phyloP scores from a whole-genome alignment of 2,113 vertebrate genomes.

The Bungarus multicinctus region DNA sequence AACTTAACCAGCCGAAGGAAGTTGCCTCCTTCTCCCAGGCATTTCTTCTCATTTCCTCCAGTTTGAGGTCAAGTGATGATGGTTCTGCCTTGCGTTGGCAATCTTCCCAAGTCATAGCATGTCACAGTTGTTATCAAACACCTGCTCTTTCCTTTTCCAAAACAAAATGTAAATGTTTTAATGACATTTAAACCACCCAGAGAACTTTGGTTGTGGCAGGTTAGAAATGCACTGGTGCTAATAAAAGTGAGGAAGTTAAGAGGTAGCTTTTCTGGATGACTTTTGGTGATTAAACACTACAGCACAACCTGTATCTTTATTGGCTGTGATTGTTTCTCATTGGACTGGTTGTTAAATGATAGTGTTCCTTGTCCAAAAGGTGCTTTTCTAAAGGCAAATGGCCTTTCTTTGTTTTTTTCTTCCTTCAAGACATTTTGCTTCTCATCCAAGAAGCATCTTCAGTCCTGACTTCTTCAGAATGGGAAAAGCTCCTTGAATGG shows the following conservation, averaged over 20 bases:
- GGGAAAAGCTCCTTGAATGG: no score
- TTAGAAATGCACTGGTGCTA: background rate
- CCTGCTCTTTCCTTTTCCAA: background rate
- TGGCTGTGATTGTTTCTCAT: background rate
- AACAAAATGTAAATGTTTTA: background rate
- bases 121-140: background rate
- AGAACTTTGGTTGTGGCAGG: background rate
- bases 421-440: no score
- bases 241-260: background rate
- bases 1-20: no score
- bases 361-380: background rate
- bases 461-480: no score
- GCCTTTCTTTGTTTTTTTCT: no score
- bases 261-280: background rate
- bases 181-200: background rate
- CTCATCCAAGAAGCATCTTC: no score
- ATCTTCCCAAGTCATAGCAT: background rate
- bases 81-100: no score
- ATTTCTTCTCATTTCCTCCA: background rate
- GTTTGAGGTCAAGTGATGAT: background rate
- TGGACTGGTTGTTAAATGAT: background rate
- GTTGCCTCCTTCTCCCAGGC: background rate
- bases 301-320: background rate
- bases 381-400: no score
- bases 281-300: background rate